Evolutionary conservation across 1,140 invertebrate genomes (phyloP).

Genomic region (Drosophila dunni): DNA sequence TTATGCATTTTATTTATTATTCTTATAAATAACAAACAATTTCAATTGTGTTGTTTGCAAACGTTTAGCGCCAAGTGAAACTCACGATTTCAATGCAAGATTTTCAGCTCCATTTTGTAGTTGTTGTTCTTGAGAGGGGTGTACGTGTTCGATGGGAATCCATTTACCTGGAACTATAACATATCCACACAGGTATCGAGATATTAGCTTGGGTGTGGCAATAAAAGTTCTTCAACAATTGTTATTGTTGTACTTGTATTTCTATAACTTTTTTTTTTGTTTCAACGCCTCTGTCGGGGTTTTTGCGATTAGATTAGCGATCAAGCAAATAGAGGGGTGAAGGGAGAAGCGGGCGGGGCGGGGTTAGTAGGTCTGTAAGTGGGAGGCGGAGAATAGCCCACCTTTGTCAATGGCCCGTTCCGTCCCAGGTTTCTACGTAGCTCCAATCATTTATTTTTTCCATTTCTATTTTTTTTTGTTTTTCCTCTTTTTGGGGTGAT

Average conservation of each 20-base stretch:
- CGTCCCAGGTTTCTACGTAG: constrained; percentile 30
- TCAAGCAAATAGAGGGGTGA: constrained; percentile 49
- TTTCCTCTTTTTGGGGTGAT: constrained; percentile 22
- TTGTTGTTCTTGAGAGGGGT: background rate
- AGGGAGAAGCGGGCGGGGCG: no score
- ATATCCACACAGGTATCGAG: constrained; percentile 10
- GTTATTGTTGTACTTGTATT: constrained; percentile 66
- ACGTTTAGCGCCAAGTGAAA: constrained; percentile 20
- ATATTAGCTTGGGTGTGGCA: constrained; percentile 64
- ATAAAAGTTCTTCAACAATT: constrained; percentile 66
- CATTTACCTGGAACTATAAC: constrained; percentile 8
- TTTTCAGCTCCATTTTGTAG: background rate
- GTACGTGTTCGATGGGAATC: constrained; percentile 11
- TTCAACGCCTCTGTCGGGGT: constrained; percentile 72
- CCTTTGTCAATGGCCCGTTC: constrained; percentile 38
- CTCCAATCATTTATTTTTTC: constrained; percentile 16
- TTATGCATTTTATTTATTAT: constrained; percentile 78
- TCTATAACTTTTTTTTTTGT: constrained; percentile 71
- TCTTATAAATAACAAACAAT: constrained; percentile 49
- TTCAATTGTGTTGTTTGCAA: background rate
- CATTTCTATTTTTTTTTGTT: no score
- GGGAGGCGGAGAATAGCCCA: constrained; percentile 21
- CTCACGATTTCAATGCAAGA: background rate
- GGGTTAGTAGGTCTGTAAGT: background rate
- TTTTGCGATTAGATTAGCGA: constrained; percentile 79